phyloP scores from a whole-genome alignment of 2,113 vertebrate genomes.

The Hippocampus mohnikei region DNA sequence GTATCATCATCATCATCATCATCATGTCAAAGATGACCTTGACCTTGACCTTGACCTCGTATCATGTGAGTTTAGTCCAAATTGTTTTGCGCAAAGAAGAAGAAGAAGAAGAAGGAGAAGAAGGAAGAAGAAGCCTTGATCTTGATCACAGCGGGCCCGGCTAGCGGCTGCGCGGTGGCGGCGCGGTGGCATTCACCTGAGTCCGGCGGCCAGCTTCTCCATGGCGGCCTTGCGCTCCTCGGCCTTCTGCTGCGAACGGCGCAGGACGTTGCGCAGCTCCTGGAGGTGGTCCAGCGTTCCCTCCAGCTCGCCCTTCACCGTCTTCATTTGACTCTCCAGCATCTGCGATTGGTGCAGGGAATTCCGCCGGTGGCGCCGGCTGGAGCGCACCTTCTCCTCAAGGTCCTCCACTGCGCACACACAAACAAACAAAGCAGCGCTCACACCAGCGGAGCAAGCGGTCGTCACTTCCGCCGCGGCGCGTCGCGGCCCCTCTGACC shows the following conservation, averaged over 20 bases:
- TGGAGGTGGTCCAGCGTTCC: constrained; percentile 79
- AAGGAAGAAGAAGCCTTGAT: too few species aligned
- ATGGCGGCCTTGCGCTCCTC: constrained; percentile 81
- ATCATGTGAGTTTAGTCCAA: too few species aligned
- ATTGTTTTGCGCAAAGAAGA: too few species aligned
- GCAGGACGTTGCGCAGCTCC: constrained; percentile 78
- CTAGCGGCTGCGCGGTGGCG: background rate
- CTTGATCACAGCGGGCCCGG: too few species aligned
- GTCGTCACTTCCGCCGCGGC: too few species aligned
- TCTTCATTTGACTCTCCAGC: constrained; percentile 83
- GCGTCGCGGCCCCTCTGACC: too few species aligned
- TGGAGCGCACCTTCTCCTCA: constrained; percentile 83
- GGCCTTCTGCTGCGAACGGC: constrained; percentile 81
- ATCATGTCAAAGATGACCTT: too few species aligned
- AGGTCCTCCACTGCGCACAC: constrained; percentile 76
- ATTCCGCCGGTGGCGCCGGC: constrained; percentile 75
- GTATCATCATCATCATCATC: too few species aligned
- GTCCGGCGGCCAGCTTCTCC: constrained; percentile 80
- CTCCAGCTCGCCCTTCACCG: constrained; percentile 80
- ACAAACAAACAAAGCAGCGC: background rate
- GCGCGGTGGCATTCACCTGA: constrained; percentile 70
- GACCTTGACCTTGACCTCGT: too few species aligned
- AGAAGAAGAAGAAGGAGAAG: too few species aligned
- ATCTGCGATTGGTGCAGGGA: constrained; percentile 80
- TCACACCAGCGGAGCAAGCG: too few species aligned